Percentiles rank a stretch among this genome's conserved stretches.
These are phyloP conservation scores for Pedionomus torquatus DNA, from an alignment of 2,113 vertebrate genomes.

Conservation along the genomic window DNA sequence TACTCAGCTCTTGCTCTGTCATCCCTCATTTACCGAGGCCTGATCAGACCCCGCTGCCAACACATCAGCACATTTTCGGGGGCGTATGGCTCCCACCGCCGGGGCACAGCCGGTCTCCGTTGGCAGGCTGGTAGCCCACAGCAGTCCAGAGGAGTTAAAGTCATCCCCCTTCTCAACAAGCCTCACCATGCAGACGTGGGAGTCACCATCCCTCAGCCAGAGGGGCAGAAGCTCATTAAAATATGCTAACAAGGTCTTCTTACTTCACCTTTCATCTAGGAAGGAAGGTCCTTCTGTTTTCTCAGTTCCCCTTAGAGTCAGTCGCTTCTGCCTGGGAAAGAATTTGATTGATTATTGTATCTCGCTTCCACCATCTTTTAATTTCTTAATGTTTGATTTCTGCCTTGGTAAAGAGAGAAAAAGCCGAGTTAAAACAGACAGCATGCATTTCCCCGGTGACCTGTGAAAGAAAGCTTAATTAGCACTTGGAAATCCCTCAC, in stretches of 20 bases:
- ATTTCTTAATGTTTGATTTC: background rate
- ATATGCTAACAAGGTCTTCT: background rate
- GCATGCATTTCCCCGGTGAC: background rate
- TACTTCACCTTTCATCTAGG: background rate
- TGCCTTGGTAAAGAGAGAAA: background rate
- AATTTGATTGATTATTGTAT: background rate
- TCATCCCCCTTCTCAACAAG: background rate
- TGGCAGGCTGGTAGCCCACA: background rate
- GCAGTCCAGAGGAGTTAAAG: background rate
- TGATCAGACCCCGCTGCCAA: background rate
- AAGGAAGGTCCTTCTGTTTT: background rate
- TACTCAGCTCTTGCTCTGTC: background rate
- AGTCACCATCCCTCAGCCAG: background rate
- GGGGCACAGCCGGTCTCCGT: background rate
- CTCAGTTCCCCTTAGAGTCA: background rate
- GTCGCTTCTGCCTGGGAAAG: background rate
- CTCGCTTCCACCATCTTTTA: background rate
- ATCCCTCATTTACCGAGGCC: background rate
- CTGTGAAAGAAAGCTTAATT: background rate
- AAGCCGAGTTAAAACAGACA: background rate
- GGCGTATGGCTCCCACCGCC: background rate
- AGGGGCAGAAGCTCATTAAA: background rate
- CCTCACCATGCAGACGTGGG: fast-evolving
- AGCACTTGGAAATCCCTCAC: background rate
- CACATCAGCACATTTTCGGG: background rate